Conservation (phyloP, 2,113 vertebrate species). For the Eurystomus gularis region DNA sequence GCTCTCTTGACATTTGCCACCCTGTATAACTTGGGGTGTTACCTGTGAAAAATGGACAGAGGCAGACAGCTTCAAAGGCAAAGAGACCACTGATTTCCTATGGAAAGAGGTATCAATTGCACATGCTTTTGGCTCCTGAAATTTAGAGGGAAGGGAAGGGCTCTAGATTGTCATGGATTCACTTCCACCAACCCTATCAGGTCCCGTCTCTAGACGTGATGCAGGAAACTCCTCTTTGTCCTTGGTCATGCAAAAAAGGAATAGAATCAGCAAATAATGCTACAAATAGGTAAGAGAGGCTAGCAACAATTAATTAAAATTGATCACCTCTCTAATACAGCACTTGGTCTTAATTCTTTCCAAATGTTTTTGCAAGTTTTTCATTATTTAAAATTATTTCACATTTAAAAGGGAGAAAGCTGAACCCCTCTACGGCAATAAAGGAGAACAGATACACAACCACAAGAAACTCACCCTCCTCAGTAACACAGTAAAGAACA, state of each 20-base stretch:
- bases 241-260: neutral
- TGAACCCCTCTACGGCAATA: neutral
- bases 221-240: neutral
- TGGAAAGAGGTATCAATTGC: neutral
- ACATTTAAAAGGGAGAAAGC: neutral
- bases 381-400: neutral
- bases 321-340: neutral
- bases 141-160: neutral
- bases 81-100: neutral
- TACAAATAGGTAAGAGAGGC: neutral
- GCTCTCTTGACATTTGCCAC: neutral
- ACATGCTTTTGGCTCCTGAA: neutral
- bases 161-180: neutral
- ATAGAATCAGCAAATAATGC: neutral
- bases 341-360: neutral
- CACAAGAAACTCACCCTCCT: neutral
- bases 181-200: neutral
- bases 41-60: neutral
- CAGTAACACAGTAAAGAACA: slow-evolving; percentile 16
- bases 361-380: neutral
- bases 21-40: neutral
- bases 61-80: neutral
- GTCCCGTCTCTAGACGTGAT: fast-evolving
- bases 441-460: neutral
- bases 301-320: neutral